Conservation (phyloP, 2,113 vertebrate genomes). For the Brachionichthys hirsutus region DNA sequence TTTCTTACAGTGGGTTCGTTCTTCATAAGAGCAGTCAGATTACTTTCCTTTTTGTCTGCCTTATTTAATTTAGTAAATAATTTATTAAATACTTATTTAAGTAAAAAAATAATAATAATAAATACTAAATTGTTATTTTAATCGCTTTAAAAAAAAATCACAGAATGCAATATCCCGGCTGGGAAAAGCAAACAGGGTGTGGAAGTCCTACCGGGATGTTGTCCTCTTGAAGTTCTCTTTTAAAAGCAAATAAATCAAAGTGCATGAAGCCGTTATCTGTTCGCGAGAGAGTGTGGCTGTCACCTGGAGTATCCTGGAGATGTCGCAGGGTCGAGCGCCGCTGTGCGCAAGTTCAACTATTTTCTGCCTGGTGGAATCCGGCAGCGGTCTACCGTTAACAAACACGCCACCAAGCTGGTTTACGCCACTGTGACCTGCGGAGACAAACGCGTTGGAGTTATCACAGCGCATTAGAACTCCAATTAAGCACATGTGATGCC, state of each 20-base stretch:
- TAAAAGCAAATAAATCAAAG: background rate
- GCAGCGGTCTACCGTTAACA: conserved; percentile 97
- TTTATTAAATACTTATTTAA: background rate
- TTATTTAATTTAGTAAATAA: conserved; percentile 25
- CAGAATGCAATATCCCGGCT: background rate
- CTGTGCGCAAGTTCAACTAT: conserved; percentile 98
- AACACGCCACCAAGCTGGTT: conserved; percentile 98
- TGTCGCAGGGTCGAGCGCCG: conserved; percentile 96
- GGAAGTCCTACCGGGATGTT: background rate
- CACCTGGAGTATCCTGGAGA: conserved; percentile 98
- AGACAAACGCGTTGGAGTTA: conserved; percentile 70
- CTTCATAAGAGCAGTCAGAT: conserved; percentile 45
- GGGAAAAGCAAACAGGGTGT: background rate
- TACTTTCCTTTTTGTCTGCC: conserved; percentile 20
- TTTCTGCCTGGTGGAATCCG: conserved; percentile 97
- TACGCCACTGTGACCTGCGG: conserved; percentile 95
- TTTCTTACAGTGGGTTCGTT: conserved; percentile 61
- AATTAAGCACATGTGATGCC: conserved; percentile 25
- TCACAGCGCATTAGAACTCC: no score
- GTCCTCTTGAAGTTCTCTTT: background rate
- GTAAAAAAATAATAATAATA: no score
- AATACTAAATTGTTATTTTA: background rate
- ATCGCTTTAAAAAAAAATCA: conserved; percentile 19
- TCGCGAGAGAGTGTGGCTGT: conserved; percentile 50
- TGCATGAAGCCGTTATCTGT: conserved; percentile 12